Evolutionary conservation across 1,140 invertebrate genomes (phyloP), one percentile per base, ranked within the genome.

Genomic region (Planococcus citri): DNA sequence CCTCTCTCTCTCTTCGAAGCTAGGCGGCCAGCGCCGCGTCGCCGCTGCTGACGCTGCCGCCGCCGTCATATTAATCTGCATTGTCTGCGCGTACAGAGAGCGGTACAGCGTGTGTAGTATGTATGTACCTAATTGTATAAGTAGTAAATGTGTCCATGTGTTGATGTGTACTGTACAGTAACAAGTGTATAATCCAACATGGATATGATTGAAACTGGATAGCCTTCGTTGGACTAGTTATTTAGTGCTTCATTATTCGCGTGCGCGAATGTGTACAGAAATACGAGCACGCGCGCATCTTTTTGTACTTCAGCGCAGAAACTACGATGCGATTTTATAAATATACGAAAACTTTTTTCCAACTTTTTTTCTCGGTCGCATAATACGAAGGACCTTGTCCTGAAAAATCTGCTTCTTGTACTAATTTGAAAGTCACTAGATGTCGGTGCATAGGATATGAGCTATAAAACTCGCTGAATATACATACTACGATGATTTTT

Each of bases 181-280:
- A 51, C 41, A 51, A 51, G 41, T 51, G 41, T 51, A 51, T 20
- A 51, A 51, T 51, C 41, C 41, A 51, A 51, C 17, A 51, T 51
- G 41, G 41, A 51, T 51, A 51, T 51, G 17, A 51, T 51, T 51
- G 41, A 51, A 51, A 51, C 41, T 51, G 41, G 41, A 51, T 51
- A 51, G 41, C 41, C 41, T 51, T 51, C 41, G 41, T 51, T 51
- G 17, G 41, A 51, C 41, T 51, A 51, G 41, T 51, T 51, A 51
- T 51, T 51, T 51, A 51, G 41, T 51, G 41, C 41, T 51, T 51
- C 41, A 51, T 51, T 51, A 51, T 20, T 51, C 12, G 41, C 41
- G 41, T 51, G 41, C 41, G 41, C n/a, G 41, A 51, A 51, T n/a
- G n/a, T 9, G 41, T 51, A 51, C 41, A 51, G 17, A 51, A 51